Evolutionary conservation across 2,797 vertebrate species (phyloP).

Genomic region (Hydrophis major): DNA sequence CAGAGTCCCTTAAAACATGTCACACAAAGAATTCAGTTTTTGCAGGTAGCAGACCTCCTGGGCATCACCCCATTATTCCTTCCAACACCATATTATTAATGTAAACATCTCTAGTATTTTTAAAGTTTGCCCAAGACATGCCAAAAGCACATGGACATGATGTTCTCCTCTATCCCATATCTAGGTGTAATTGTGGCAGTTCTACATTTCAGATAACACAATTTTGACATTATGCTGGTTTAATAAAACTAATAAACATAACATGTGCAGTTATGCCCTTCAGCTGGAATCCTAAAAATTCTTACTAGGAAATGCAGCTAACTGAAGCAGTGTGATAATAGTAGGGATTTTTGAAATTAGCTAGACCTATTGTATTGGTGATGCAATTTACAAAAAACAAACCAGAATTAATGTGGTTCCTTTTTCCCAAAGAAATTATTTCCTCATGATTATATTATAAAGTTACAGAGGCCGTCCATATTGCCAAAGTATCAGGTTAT

Average conservation of each 20-base stretch:
- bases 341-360: not conserved
- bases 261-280: not conserved
- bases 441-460: slow-evolving; percentile 43
- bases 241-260: not conserved
- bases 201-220: not conserved
- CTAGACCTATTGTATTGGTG: not conserved
- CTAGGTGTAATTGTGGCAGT: not conserved
- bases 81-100: not conserved
- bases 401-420: slow-evolving; percentile 37
- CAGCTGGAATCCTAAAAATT: not conserved
- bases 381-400: not conserved
- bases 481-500: slow-evolving; percentile 41
- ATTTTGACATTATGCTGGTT: not conserved
- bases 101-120: not conserved
- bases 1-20: not conserved
- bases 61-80: not conserved
- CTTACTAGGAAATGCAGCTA: not conserved
- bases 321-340: not conserved
- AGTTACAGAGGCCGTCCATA: slow-evolving; percentile 53
- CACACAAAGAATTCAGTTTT: not conserved
- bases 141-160: not conserved
- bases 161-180: not conserved
- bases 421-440: slow-evolving; percentile 38
- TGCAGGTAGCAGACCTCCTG: not conserved
- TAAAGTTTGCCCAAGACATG: not conserved